Evolutionary conservation across 2,113 vertebrate species (phyloP).

Genomic region (Oreochromis spilurus): DNA sequence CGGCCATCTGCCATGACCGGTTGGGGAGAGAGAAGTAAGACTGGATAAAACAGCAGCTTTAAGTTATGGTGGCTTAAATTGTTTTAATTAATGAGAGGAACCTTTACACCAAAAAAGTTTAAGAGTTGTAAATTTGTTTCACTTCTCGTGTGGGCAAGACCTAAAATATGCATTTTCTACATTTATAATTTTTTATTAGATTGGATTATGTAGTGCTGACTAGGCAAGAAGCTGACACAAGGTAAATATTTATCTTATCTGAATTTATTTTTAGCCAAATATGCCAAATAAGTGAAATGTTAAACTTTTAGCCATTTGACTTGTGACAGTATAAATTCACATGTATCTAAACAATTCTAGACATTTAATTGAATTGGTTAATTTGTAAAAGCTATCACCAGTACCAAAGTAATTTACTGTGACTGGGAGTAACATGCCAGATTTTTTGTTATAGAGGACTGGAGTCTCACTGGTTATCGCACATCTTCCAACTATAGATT

Average conservation of each 20-base stretch:
- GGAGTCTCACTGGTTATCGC: not conserved
- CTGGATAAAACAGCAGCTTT: not conserved
- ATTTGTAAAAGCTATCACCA: not conserved
- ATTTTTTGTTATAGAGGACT: not conserved
- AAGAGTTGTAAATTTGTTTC: not conserved
- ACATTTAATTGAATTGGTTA: not conserved
- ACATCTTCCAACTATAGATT: not conserved
- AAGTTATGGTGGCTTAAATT: not conserved
- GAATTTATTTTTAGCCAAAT: not conserved
- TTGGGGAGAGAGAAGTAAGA: not conserved
- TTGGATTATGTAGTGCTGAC: not conserved
- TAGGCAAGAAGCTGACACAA: not conserved
- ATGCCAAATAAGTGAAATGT: not conserved
- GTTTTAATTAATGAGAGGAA: not conserved
- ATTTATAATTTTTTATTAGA: not conserved
- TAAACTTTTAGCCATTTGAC: not conserved
- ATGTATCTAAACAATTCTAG: not conserved
- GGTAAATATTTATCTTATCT: not conserved
- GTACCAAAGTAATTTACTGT: not conserved
- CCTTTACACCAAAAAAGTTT: not conserved
- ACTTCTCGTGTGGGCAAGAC: not conserved
- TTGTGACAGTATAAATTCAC: not conserved
- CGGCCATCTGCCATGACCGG: not conserved
- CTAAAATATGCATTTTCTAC: not conserved
- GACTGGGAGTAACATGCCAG: not conserved